Evolutionary conservation across 2,113 vertebrate genomes (phyloP).

Genomic region (Tragelaphus imberbis): DNA sequence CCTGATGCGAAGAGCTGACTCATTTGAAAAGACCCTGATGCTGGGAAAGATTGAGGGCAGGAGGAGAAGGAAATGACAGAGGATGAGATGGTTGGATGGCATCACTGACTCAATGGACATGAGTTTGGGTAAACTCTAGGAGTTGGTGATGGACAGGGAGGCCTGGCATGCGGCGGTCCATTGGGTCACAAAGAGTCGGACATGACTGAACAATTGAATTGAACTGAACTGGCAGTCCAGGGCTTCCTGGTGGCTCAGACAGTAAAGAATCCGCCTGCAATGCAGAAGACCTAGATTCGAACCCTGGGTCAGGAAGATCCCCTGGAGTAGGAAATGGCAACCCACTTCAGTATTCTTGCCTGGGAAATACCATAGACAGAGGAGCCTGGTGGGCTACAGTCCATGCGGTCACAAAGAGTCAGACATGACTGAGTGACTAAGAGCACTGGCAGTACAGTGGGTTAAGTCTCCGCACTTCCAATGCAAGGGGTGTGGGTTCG

Average conservation of each 20-base stretch:
- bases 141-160: neutral
- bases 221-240: neutral
- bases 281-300: neutral
- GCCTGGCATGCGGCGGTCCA: neutral
- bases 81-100: neutral
- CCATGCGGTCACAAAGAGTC: neutral
- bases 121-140: neutral
- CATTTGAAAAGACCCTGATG: neutral
- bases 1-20: neutral
- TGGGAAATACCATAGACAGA: neutral
- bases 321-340: neutral
- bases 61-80: neutral
- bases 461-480: neutral
- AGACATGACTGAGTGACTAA: neutral
- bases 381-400: neutral
- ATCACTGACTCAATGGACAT: neutral
- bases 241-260: neutral
- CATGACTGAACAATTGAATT: neutral
- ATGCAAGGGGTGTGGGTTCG: neutral
- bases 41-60: neutral
- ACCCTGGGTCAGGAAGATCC: neutral
- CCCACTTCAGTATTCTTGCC: neutral
- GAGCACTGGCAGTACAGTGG: neutral
- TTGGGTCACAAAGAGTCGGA: accelerated
- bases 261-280: neutral